Evolutionary conservation across 2,797 vertebrate genomes (phyloP).

Genomic region (Etheostoma perlongum): DNA sequence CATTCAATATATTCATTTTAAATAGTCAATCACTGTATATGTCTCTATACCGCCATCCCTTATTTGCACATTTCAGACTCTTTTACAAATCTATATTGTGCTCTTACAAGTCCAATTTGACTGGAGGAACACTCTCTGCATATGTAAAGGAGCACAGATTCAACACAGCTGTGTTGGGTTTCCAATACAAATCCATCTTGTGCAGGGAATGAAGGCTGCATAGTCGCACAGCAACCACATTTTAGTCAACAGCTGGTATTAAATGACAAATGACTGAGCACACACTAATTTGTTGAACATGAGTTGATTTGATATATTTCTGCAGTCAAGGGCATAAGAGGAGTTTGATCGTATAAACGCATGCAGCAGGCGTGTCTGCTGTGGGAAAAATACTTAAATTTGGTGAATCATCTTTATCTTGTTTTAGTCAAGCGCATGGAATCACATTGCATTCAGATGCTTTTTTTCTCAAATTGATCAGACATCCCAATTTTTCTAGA

Average conservation of each 20-base stretch:
- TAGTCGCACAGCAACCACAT: constrained; percentile 26
- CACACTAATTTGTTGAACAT: constrained; percentile 39
- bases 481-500: not conserved
- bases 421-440: constrained; percentile 13
- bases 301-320: constrained; percentile 50
- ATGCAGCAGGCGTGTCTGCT: constrained; percentile 20
- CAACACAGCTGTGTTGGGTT: constrained; percentile 37
- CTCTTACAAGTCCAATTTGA: constrained; percentile 58
- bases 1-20: too few relatives aligned
- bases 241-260: constrained; percentile 52
- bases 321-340: constrained; percentile 21
- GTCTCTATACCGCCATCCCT: constrained; percentile 37
- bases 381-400: constrained; percentile 7
- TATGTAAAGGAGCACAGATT: constrained; percentile 55
- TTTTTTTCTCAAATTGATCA: constrained; percentile 6
- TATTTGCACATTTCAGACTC: constrained; percentile 66
- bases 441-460: constrained; percentile 5
- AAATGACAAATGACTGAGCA: constrained; percentile 48
- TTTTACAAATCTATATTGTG: constrained; percentile 66
- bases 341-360: constrained; percentile 22
- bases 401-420: constrained; percentile 25
- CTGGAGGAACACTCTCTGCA: constrained; percentile 39
- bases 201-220: constrained; percentile 26
- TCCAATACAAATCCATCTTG: constrained; percentile 51
- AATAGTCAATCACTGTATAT: constrained; percentile 57